Evolutionary conservation across 2,888 invertebrate genomes (phyloP).

Genomic region (Trissoscelio sp.): DNA sequence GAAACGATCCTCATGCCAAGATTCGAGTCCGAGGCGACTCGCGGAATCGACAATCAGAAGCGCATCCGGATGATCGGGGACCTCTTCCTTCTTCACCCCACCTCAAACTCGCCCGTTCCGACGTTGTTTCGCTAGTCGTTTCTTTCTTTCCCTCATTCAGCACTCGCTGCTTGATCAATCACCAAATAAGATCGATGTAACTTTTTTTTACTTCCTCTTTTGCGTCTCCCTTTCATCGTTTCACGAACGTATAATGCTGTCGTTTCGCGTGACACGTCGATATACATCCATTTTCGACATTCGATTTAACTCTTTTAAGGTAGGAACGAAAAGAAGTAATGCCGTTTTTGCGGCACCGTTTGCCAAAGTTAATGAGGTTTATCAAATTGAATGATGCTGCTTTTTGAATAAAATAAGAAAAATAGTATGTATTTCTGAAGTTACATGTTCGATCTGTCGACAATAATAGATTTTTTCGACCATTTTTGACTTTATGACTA

Average conservation of each 20-base stretch:
- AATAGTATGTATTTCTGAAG: too few relatives aligned
- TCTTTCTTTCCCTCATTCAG: conserved; percentile 4
- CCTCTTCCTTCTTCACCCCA: too few relatives aligned
- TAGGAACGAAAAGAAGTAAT: conserved; percentile 3
- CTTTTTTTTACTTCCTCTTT: conserved; percentile 15
- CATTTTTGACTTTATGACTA: too few relatives aligned
- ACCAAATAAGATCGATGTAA: conserved; percentile 49
- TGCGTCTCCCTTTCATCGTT: neutral
- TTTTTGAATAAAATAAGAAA: neutral
- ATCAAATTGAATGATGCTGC: conserved; percentile 24
- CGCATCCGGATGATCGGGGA: conserved; percentile 29
- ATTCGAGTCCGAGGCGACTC: conserved; percentile 57
- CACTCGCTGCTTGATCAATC: conserved; percentile 38
- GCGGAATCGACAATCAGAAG: conserved; percentile 57
- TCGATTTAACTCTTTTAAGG: conserved; percentile 41
- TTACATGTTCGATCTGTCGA: too few relatives aligned
- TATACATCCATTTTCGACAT: conserved; percentile 47
- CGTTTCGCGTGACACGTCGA: conserved; percentile 31
- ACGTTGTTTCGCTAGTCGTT: conserved; percentile 10
- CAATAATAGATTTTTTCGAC: too few relatives aligned
- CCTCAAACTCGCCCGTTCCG: conserved; percentile 4
- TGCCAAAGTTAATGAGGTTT: conserved; percentile 25
- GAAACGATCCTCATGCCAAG: conserved; percentile 58
- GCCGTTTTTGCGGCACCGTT: conserved; percentile 13
- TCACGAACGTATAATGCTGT: conserved; percentile 30